Percentiles rank a stretch among this genome's conserved stretches.
phyloP scores from a whole-genome alignment of 2,113 vertebrate species.

The Pluvialis apricaria region DNA sequence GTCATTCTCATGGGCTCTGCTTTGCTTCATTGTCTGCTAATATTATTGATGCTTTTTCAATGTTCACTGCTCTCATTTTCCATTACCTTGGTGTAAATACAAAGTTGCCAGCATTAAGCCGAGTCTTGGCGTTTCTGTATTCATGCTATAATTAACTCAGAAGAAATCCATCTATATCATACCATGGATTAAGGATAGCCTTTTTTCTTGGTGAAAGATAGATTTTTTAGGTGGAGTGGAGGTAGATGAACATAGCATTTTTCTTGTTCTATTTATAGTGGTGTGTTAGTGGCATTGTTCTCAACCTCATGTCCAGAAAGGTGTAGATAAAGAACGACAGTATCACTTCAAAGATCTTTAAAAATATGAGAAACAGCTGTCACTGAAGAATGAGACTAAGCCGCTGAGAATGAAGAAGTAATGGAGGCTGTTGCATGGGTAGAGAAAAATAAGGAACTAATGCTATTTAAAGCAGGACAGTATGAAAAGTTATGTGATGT shows the following conservation, averaged over 20 bases:
- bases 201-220: not conserved
- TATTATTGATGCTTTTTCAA: not conserved
- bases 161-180: not conserved
- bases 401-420: not conserved
- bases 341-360: not conserved
- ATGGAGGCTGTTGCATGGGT: not conserved
- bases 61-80: not conserved
- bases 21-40: not conserved
- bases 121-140: not conserved
- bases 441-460: not conserved
- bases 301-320: not conserved
- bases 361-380: not conserved
- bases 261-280: not conserved
- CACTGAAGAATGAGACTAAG: not conserved
- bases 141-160: not conserved
- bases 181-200: not conserved
- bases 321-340: not conserved
- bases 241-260: not conserved
- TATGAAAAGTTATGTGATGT: not conserved
- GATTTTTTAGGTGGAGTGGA: not conserved
- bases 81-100: not conserved
- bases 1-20: fast-evolving
- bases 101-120: not conserved
- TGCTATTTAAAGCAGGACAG: not conserved
- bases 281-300: not conserved